A percentile compares a stretch with the other conserved stretches of the same genome.
Conservation (phyloP, 2,888 invertebrate species). For the Apotomis turbidana region DNA sequence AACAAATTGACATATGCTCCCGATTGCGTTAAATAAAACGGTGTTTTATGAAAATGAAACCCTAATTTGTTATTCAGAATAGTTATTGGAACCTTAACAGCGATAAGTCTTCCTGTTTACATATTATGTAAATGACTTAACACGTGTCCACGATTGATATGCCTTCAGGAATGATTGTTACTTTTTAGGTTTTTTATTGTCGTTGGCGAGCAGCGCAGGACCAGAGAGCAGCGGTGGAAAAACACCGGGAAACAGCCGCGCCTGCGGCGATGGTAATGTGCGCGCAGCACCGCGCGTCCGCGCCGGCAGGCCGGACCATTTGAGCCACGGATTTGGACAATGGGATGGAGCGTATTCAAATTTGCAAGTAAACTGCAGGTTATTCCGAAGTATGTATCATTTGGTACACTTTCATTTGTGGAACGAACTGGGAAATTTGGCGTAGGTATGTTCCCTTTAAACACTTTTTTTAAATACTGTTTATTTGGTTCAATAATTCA, state of each 20-base stretch:
- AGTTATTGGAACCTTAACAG: conserved; percentile 12
- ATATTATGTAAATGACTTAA: conserved; percentile 28
- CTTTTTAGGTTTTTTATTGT: conserved; percentile 10
- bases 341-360: no score
- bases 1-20: neutral
- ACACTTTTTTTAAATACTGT: no score
- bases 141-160: conserved; percentile 32
- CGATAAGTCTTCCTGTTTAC: conserved; percentile 35
- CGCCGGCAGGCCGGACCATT: no score
- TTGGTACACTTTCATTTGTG: no score
- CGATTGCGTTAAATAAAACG: neutral
- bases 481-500: no score
- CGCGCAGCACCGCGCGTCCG: neutral
- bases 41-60: conserved; percentile 8
- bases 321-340: no score
- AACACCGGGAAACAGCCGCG: conserved; percentile 13
- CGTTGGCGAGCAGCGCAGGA: no score
- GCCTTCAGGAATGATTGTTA: conserved; percentile 24
- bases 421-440: no score
- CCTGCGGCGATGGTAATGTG: neutral
- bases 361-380: no score
- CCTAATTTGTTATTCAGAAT: conserved; percentile 29
- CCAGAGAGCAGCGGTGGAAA: neutral
- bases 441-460: no score
- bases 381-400: no score